Evolutionary conservation across 2,797 vertebrate genomes (phyloP).

Genomic region (Lateolabrax maculatus): DNA sequence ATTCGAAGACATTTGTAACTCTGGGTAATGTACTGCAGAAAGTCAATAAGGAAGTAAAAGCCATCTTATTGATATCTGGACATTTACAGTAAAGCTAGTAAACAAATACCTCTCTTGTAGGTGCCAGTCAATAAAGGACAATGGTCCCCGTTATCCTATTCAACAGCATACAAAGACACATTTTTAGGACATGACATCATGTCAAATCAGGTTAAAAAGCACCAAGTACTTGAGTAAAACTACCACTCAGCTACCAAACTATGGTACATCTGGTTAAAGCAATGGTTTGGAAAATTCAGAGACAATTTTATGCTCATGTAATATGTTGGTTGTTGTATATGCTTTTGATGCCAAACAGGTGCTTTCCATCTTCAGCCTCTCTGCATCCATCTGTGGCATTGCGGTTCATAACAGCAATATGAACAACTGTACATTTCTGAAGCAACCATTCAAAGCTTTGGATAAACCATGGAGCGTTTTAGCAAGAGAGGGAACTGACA

Average conservation of each 20-base stretch:
- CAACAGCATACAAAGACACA: background rate
- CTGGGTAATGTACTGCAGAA: background rate
- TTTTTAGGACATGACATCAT: background rate
- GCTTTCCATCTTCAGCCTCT: conserved; percentile 21
- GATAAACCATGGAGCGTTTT: background rate
- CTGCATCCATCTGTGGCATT: conserved; percentile 12
- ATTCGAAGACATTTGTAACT: conserved; percentile 25
- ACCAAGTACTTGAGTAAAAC: background rate
- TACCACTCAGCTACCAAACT: background rate
- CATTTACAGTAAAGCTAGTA: conserved; percentile 24
- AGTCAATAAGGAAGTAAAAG: conserved; percentile 1
- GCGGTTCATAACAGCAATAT: conserved; percentile 11
- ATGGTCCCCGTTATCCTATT: background rate
- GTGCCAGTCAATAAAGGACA: background rate
- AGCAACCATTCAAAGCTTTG: background rate
- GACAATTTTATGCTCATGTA: background rate
- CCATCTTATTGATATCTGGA: background rate
- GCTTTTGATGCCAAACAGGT: conserved; percentile 15
- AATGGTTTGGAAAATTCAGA: background rate
- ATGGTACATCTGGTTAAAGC: background rate
- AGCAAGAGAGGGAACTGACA: background rate
- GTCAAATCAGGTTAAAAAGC: background rate
- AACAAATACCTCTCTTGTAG: conserved; percentile 13
- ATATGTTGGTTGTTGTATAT: background rate
- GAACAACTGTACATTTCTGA: background rate